Percentiles rank a stretch among this genome's conserved stretches.
Evolutionary conservation across 2,113 vertebrate species (phyloP).

Genomic region (Rostratula benghalensis): DNA sequence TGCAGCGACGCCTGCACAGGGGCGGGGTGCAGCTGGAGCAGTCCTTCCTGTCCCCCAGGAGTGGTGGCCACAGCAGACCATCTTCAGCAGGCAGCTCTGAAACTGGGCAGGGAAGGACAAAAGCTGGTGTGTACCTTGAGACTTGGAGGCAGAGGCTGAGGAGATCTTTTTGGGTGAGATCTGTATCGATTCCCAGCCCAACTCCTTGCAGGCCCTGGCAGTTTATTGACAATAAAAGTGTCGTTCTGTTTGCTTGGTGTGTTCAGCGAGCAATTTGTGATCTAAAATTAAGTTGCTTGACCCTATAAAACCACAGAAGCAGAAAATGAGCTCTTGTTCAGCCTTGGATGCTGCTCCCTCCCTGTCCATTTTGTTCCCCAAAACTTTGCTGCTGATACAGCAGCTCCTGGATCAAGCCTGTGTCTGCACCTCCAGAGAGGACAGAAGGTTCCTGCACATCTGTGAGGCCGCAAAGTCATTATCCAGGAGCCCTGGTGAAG

Average conservation of each 20-base stretch:
- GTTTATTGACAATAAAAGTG: not conserved
- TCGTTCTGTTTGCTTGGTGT: not conserved
- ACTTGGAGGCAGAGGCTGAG: not conserved
- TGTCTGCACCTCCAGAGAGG: accelerated
- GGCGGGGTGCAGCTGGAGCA: not conserved
- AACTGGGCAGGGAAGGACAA: conserved; percentile 36
- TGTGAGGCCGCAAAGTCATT: not conserved
- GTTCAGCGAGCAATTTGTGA: not conserved
- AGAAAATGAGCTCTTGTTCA: not conserved
- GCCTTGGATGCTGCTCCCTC: not conserved
- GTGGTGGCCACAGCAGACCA: conserved; percentile 45
- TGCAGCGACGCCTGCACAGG: accelerated
- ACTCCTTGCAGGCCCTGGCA: not conserved
- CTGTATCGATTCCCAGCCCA: not conserved
- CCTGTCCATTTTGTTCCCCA: not conserved
- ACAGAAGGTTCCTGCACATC: not conserved
- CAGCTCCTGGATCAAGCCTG: accelerated
- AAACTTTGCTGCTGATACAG: not conserved
- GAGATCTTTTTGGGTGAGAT: not conserved
- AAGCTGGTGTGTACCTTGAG: not conserved
- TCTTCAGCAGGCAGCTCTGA: conserved; percentile 67
- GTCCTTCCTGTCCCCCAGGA: not conserved
- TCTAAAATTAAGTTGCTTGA: not conserved
- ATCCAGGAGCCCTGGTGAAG: not conserved
- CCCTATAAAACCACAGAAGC: not conserved